Base-by-base conservation (phyloP, 2,113 vertebrate genomes). In the Pluvialis apricaria region DNA sequence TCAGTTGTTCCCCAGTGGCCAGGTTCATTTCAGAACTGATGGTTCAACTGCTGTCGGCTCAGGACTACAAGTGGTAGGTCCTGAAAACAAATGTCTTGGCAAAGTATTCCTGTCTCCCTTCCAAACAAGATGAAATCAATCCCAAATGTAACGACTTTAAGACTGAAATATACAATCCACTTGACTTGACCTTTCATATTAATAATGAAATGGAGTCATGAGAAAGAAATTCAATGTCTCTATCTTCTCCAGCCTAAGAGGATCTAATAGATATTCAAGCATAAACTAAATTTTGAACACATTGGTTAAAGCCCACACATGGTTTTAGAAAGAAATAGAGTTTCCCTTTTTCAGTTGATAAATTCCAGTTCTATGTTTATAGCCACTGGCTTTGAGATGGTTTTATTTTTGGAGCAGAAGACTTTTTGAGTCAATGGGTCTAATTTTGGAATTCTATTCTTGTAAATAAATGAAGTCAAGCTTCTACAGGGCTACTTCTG, bases 181-280 rank as follows among this genome's bases (percentile, higher is more conserved):
- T 92, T 83, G 47, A 64, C 47, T 86, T 88, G 75, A 73, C 68
- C 92, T 93, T 90, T 96, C 61, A 66, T 92, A 32, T 44, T 73
- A 80, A 70, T 88, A 86, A 88, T 57, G 54, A 96, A 95, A 87
- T 85, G 42, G 65, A 94, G 38, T 73, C 16, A 72, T 52, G 62
- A 95, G 92, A 92, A 95, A 86, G 75, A 92, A 92, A 65, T 93
- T 61, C 44, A 69, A 40, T 77, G 73, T 64, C 70, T 95, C 79
- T 24, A 66, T 80, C 58, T 90, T 36, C n/a, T 93, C 51, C 13
- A 71, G 49, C 13, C 31, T 38, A 72, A 72, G 52, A 80, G 11
- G 31, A 66, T 22, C 8, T 42, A 69, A 70, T 32, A 81, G 55
- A 81, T 57, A 31, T 15, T 91, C 36, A 86, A 62, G 38, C 14